Evolutionary conservation across 35 echinoderm and acorn worm genomes (phyloP).

Genomic region (Amphiura filiformis): DNA sequence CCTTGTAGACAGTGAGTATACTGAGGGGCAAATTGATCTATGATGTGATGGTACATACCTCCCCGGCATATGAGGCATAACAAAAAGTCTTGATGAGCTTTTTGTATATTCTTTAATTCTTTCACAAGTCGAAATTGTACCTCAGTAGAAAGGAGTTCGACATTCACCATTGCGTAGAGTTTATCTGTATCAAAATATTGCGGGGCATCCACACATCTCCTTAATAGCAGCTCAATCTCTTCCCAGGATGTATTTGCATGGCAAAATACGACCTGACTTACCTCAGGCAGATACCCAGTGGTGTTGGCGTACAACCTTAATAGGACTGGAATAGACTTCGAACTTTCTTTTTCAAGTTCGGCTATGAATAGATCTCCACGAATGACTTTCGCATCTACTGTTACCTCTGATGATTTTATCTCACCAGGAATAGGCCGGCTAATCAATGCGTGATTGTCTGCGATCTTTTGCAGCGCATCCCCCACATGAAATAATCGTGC

Average conservation of each 20-base stretch:
- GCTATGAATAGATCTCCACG: slow-evolving; percentile 16
- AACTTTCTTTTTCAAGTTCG: slow-evolving; percentile 25
- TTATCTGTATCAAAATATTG: neutral
- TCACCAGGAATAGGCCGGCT: neutral
- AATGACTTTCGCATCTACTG: slow-evolving; percentile 12
- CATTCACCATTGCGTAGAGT: slow-evolving; percentile 28
- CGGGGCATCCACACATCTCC: neutral
- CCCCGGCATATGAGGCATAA: slow-evolving; percentile 20
- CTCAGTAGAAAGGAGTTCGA: slow-evolving; percentile 27
- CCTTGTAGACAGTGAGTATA: slow-evolving; percentile 24
- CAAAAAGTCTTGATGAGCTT: slow-evolving; percentile 9
- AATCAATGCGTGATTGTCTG: too few species aligned
- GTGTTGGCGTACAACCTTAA: slow-evolving; percentile 10
- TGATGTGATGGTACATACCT: slow-evolving; percentile 36
- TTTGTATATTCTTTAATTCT: slow-evolving; percentile 26
- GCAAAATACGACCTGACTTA: slow-evolving; percentile 34
- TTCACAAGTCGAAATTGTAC: slow-evolving; percentile 31
- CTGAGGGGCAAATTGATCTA: slow-evolving; percentile 35
- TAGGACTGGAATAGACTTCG: slow-evolving; percentile 34
- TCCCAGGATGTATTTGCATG: slow-evolving; percentile 26
- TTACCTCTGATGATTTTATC: neutral
- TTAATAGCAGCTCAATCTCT: neutral
- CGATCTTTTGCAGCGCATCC: neutral
- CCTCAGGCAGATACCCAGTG: slow-evolving; percentile 14
- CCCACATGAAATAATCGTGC: slow-evolving; percentile 27